A percentile compares a stretch with the other conserved stretches of the same genome.
These are phyloP conservation scores for Atrichornis clamosus DNA, from an alignment of 2,113 vertebrate genomes.

Conservation along the genomic window DNA sequence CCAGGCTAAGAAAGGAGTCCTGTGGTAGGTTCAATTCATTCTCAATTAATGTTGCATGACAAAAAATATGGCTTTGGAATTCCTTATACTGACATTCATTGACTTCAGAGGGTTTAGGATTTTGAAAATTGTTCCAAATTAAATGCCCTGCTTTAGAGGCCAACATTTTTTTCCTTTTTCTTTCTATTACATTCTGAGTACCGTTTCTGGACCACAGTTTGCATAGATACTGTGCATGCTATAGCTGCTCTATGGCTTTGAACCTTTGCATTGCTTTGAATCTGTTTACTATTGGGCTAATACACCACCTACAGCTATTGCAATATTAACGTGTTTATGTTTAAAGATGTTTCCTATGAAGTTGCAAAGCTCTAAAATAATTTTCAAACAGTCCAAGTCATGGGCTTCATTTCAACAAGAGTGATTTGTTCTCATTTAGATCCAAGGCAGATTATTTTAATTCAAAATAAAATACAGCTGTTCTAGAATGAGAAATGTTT, in stretches of 20 bases:
- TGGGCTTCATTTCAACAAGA: neutral
- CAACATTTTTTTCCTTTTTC: neutral
- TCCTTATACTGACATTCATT: neutral
- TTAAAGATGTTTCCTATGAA: conserved; percentile 2
- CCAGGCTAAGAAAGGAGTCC: neutral
- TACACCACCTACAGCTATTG: neutral
- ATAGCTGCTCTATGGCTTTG: neutral
- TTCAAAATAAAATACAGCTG: neutral
- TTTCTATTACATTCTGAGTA: neutral
- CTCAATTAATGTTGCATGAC: neutral
- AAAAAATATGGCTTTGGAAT: neutral
- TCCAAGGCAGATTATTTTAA: neutral
- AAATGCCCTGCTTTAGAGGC: neutral
- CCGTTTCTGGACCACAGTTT: neutral
- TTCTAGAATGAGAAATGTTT: neutral
- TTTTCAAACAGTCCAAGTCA: neutral
- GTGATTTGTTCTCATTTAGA: neutral
- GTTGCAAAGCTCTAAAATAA: neutral
- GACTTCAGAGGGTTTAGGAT: neutral
- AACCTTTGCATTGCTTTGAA: neutral
- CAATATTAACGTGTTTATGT: neutral
- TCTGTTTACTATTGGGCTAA: neutral
- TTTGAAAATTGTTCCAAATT: neutral
- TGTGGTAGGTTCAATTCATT: neutral
- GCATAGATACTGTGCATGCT: neutral